Evolutionary conservation across 2,797 vertebrate genomes (phyloP).

Genomic region (Staurois parvus): DNA sequence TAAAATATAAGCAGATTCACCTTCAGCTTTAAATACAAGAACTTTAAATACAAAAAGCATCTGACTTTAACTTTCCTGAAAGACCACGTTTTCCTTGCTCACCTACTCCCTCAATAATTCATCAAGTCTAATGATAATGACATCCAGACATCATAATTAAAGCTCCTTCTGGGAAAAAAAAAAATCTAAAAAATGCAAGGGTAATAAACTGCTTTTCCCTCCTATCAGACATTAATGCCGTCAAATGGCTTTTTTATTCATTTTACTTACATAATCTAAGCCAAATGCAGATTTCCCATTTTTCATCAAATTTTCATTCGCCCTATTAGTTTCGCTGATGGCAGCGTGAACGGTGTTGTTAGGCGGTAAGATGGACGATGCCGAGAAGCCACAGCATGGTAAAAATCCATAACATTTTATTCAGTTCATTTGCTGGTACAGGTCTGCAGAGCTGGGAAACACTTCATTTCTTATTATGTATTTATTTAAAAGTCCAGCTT

Average conservation of each 20-base stretch:
- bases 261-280: constrained; percentile 81
- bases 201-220: constrained; percentile 67
- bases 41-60: neutral
- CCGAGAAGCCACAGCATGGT: constrained; percentile 78
- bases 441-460: constrained; percentile 78
- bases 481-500: constrained; percentile 78
- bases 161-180: constrained; percentile 76
- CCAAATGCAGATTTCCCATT: constrained; percentile 77
- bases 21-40: no score
- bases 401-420: constrained; percentile 84
- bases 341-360: constrained; percentile 80
- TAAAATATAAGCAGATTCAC: no score
- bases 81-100: constrained; percentile 68
- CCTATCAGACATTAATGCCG: constrained; percentile 77
- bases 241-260: constrained; percentile 79
- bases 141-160: constrained; percentile 96
- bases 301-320: constrained; percentile 83
- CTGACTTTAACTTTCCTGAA: constrained; percentile 64
- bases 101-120: constrained; percentile 79
- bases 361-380: constrained; percentile 79
- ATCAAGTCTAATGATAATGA: constrained; percentile 93
- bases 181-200: constrained; percentile 54
- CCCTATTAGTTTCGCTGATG: constrained; percentile 82
- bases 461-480: constrained; percentile 80
- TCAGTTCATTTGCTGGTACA: constrained; percentile 82